Base-by-base conservation (phyloP, 2,888 invertebrate genomes). In the Chironomus riparius region DNA sequence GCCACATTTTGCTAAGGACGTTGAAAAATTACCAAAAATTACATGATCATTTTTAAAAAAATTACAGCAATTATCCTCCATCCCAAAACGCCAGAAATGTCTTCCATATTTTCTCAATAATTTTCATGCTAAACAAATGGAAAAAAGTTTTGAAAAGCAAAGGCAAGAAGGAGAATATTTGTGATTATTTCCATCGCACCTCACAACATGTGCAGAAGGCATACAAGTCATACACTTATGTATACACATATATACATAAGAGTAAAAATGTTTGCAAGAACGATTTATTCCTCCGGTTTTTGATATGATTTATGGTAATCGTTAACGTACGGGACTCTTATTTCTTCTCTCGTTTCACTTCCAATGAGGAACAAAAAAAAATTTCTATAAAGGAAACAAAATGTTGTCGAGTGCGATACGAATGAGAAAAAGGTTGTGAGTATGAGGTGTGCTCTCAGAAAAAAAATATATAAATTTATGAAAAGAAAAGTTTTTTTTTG, bases 261-360 rank as follows among this genome's bases (percentile, higher is more conserved):
- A 56, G 56, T 56, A 3, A 65, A 65, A 65, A 21, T 56, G 56
- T 56, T 56, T 18, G 56, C 56, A 56, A 56, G 21, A 65, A 22
- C 72, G 72, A 72, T 72, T 72, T 72, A 72, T 72, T 72, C 62
- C 21, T 62, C 21, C 65, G 65, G 22, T 65, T 22, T 24, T 56
- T 3, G 47, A 72, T 72, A 72, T 72, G 72, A 72, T 72, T 72
- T 72, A 72, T 72, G 72, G 61, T 72, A 72, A 72, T 72, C 72
- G 72, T 61, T 72, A 72, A 62, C 72, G 50, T 50, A 61, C 72
- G 61, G 22, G 62, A 61, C 18, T 38, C 38, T 50, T 72, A 38
- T 38, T 38, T 10, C 38, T 38, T 38, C 38, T 38, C 24, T 56
- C 18, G 56, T 56, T 56, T 15, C 18, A 56, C 56, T 15, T 15